Conservation (phyloP, 2,113 vertebrate species). For the Mola mola region DNA sequence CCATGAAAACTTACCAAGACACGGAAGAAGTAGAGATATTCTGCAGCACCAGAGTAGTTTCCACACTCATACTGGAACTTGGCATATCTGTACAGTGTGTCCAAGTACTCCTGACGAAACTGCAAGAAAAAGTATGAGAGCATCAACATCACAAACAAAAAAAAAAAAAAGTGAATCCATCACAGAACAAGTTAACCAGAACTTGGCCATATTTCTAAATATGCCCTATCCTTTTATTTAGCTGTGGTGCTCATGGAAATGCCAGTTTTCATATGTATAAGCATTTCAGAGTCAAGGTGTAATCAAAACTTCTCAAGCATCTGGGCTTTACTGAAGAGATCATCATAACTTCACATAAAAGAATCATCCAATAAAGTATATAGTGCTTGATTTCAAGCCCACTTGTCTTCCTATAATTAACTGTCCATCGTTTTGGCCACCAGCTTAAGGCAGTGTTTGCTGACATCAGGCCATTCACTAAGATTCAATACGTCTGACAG, state of each 20-base stretch:
- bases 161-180: conserved; percentile 5
- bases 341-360: not conserved
- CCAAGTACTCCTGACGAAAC: conserved; percentile 98
- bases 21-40: conserved; percentile 98
- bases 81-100: conserved; percentile 96
- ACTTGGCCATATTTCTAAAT: conserved; percentile 9
- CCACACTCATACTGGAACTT: conserved; percentile 99
- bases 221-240: conserved; percentile 8
- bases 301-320: not conserved
- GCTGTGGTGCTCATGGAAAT: conserved; percentile 4
- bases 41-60: conserved; percentile 98
- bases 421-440: conserved; percentile 16
- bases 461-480: conserved; percentile 43
- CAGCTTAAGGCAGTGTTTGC: conserved; percentile 5
- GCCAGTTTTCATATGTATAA: not conserved
- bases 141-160: conserved; percentile 12
- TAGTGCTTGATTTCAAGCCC: conserved; percentile 40
- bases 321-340: not conserved
- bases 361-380: conserved; percentile 19
- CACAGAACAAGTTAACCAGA: conserved; percentile 10
- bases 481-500: conserved; percentile 32
- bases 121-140: conserved; percentile 61
- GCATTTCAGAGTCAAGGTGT: not conserved
- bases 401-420: conserved; percentile 37
- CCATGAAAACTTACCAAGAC: conserved; percentile 89